Conservation (phyloP, 1,140 invertebrate species). For the Drosophila orena region DNA sequence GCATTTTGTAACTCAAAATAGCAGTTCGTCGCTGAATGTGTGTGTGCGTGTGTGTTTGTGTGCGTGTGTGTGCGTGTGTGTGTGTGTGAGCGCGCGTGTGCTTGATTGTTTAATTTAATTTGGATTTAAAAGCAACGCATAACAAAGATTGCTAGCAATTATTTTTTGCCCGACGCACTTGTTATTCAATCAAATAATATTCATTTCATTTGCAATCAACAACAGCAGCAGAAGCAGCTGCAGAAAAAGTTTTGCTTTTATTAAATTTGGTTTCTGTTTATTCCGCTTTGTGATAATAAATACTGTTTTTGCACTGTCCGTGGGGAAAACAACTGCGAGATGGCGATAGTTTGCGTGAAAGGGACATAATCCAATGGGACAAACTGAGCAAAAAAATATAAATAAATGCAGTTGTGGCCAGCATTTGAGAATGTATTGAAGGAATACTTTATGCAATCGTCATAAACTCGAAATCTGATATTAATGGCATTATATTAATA, state of each 20-base stretch:
- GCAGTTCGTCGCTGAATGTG: slow-evolving; percentile 37
- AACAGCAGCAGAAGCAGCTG: slow-evolving; percentile 18
- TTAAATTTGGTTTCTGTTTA: slow-evolving; percentile 47
- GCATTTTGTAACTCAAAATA: slow-evolving; percentile 75
- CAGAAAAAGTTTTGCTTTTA: slow-evolving; percentile 43
- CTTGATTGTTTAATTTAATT: slow-evolving; percentile 72
- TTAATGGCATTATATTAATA: neutral
- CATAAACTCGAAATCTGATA: neutral
- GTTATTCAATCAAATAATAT: slow-evolving; percentile 54
- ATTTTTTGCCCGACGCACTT: slow-evolving; percentile 44
- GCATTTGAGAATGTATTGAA: neutral
- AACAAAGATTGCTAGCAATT: slow-evolving; percentile 57
- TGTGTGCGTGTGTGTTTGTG: neutral
- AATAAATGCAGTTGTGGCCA: slow-evolving; percentile 3
- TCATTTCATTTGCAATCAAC: slow-evolving; percentile 54
- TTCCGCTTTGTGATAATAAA: slow-evolving; percentile 49
- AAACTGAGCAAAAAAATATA: slow-evolving; percentile 1
- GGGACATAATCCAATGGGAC: slow-evolving; percentile 26
- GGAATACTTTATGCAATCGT: neutral
- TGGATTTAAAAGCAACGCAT: slow-evolving; percentile 74
- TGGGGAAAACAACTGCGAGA: slow-evolving; percentile 14
- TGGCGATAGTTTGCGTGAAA: slow-evolving; percentile 37
- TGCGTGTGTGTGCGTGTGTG: slow-evolving; percentile 6
- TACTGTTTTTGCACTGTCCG: slow-evolving; percentile 37
- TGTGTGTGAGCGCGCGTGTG: slow-evolving; percentile 8